phyloP scores from a whole-genome alignment of 2,113 vertebrate genomes.

The Colossoma macropomum region DNA sequence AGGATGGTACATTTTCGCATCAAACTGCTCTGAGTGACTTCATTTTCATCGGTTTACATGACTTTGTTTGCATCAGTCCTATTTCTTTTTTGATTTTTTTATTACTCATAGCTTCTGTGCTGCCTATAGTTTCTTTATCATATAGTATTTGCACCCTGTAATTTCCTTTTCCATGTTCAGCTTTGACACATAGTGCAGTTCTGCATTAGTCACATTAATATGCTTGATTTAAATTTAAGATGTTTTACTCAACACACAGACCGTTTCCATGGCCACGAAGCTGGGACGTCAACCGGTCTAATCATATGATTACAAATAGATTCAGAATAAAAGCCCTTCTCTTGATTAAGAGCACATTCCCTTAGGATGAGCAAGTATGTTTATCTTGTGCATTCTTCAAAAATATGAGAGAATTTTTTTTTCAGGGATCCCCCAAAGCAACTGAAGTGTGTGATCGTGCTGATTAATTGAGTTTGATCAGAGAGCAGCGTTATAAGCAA shows the following conservation, averaged over 20 bases:
- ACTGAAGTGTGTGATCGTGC: neutral
- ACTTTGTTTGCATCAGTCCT: neutral
- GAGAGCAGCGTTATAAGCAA: constrained; percentile 16
- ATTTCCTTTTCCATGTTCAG: neutral
- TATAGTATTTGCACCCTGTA: neutral
- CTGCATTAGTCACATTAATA: constrained; percentile 3
- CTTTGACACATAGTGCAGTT: neutral
- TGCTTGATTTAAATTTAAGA: neutral
- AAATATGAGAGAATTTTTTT: constrained; percentile 9
- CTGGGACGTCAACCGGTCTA: neutral
- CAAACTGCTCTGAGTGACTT: too few relatives aligned
- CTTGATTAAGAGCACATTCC: constrained; percentile 16
- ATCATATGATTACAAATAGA: constrained; percentile 23
- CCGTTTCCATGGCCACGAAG: neutral
- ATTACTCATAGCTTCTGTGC: neutral
- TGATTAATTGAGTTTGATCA: constrained; percentile 49
- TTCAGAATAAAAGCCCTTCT: constrained; percentile 8
- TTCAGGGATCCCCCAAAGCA: neutral
- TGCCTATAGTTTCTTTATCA: neutral
- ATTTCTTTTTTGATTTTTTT: neutral
- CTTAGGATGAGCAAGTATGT: constrained; percentile 18
- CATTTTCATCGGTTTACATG: too few relatives aligned
- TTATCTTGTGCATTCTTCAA: constrained; percentile 29
- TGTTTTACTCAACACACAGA: constrained; percentile 24
- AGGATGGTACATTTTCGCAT: too few relatives aligned